Conservation (phyloP, 2,113 vertebrate species). For the Chrysemys picta region DNA sequence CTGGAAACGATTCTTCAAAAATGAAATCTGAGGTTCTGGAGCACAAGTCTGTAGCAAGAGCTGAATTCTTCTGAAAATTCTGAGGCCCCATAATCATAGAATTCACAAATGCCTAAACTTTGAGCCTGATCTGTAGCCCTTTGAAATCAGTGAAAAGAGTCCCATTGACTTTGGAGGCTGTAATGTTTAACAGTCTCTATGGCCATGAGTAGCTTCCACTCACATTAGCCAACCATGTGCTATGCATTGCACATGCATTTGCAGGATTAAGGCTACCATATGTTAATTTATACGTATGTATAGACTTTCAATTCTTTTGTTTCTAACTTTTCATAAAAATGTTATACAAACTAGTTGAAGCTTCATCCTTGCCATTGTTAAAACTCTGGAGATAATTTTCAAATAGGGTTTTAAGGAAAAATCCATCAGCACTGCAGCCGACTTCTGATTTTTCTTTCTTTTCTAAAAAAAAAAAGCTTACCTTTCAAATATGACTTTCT, state of each 20-base stretch:
- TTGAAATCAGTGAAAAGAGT: background rate
- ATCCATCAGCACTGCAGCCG: background rate
- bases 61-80: background rate
- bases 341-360: background rate
- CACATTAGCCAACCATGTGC: background rate
- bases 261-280: background rate
- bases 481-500: conserved; percentile 34
- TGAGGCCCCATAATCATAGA: background rate
- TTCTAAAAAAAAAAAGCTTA: background rate
- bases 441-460: conserved; percentile 29
- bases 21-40: background rate
- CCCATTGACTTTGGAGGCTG: rapidly evolving
- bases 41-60: background rate
- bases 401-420: background rate
- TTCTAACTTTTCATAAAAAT: background rate
- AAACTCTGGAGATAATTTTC: background rate
- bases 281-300: background rate
- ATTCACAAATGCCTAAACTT: background rate
- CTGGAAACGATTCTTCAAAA: background rate
- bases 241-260: background rate
- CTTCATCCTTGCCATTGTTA: background rate
- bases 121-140: background rate
- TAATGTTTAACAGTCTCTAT: background rate
- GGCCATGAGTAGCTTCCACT: background rate
- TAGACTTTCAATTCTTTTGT: background rate